Percentiles rank a stretch among this genome's conserved stretches.
Conservation (phyloP, 2,888 invertebrate species). For the Halictus ligatus region DNA sequence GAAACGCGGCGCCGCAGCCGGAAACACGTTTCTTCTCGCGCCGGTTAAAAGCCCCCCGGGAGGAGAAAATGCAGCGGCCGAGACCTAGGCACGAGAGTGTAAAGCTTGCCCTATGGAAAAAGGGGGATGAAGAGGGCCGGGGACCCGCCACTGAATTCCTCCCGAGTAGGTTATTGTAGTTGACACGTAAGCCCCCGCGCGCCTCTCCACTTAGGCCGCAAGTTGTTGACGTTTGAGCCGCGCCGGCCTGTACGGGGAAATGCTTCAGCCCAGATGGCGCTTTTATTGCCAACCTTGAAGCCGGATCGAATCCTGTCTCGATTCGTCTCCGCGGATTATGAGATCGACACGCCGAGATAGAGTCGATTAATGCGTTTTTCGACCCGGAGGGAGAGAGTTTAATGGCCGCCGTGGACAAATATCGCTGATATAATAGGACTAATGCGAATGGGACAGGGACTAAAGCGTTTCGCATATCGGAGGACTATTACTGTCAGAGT, state of each 20-base stretch:
- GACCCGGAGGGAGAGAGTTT: neutral
- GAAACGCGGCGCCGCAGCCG: conserved; percentile 22
- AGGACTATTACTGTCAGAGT: neutral
- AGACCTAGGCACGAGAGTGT: conserved; percentile 3
- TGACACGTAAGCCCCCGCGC: conserved; percentile 37
- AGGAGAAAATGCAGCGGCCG: conserved; percentile 25
- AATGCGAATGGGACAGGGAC: neutral
- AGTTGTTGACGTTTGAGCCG: conserved; percentile 30
- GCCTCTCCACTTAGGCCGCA: conserved; percentile 32
- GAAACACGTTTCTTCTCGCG: conserved; percentile 45
- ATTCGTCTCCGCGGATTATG: conserved; percentile 14
- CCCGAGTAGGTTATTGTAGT: conserved; percentile 31
- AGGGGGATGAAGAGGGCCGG: neutral
- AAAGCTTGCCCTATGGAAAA: conserved; percentile 18
- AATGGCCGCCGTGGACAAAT: conserved; percentile 12
- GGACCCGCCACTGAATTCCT: conserved; percentile 43
- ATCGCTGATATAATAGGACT: neutral
- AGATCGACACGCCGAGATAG: conserved; percentile 22
- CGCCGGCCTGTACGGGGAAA: neutral
- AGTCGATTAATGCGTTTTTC: conserved; percentile 36
- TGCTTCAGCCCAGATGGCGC: neutral
- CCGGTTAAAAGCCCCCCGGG: conserved; percentile 30
- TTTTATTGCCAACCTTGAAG: conserved; percentile 22
- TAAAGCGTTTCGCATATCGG: neutral
- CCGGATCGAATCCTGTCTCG: conserved; percentile 19